A percentile compares a stretch with the other conserved stretches of the same genome.
Evolutionary conservation across 2,797 vertebrate species (phyloP).

Genomic region (Betta splendens): DNA sequence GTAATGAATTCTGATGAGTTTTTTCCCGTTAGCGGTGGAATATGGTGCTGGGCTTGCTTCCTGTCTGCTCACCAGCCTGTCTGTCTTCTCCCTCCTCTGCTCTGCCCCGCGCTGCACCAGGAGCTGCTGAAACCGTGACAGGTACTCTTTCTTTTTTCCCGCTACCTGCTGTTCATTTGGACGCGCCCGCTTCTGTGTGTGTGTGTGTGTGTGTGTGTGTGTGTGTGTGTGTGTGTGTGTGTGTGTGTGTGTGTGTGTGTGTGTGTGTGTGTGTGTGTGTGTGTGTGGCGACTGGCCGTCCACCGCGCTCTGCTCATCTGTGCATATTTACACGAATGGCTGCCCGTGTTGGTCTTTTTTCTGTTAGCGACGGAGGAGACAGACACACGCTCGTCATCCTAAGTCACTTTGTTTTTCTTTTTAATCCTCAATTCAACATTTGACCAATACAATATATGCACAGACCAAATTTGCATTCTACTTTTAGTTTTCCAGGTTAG

Average conservation of each 20-base stretch:
- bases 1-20: constrained; percentile 39
- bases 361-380: constrained; percentile 36
- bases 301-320: constrained; percentile 63
- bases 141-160: constrained; percentile 77
- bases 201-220: constrained; percentile 69
- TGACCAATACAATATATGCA: constrained; percentile 19
- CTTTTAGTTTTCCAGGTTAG: constrained; percentile 12
- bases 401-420: constrained; percentile 38
- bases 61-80: constrained; percentile 70
- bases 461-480: constrained; percentile 4
- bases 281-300: constrained; percentile 66
- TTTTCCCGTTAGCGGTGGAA: constrained; percentile 42
- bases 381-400: constrained; percentile 14
- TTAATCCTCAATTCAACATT: constrained; percentile 45
- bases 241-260: constrained; percentile 62
- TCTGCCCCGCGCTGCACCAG: constrained; percentile 74
- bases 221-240: constrained; percentile 69
- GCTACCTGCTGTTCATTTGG: constrained; percentile 73
- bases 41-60: constrained; percentile 47
- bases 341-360: constrained; percentile 43
- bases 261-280: constrained; percentile 63
- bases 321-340: constrained; percentile 67
- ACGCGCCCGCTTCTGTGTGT: constrained; percentile 59
- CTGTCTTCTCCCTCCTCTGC: constrained; percentile 61
- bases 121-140: constrained; percentile 84